phyloP scores from a whole-genome alignment of 2,888 invertebrate genomes.

The Xestia rhomboidea region DNA sequence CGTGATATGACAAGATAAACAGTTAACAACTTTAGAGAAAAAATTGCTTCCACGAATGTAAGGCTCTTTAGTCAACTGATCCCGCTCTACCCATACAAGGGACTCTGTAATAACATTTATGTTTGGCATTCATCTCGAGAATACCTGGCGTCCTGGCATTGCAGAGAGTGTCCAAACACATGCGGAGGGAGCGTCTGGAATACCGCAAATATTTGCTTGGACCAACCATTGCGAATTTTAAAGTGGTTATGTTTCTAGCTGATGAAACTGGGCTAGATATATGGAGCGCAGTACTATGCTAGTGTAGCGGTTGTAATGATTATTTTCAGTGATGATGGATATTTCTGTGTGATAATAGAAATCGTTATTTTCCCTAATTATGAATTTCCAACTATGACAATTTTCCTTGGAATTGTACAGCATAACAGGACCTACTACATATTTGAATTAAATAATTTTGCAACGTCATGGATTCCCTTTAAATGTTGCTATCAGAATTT shows the following conservation, averaged over 20 bases:
- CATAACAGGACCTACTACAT: not conserved
- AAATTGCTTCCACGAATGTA: constrained; percentile 39
- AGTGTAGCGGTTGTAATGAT: not conserved
- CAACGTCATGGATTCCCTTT: not conserved
- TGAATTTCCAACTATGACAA: not conserved
- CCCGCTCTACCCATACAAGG: constrained; percentile 26
- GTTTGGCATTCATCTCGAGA: constrained; percentile 60
- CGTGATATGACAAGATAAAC: constrained; percentile 18
- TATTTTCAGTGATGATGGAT: not conserved
- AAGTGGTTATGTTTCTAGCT: constrained; percentile 15
- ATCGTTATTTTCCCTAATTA: not conserved
- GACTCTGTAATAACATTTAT: constrained; percentile 59
- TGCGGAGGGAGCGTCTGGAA: constrained; percentile 22
- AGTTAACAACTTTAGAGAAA: not conserved
- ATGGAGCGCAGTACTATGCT: not conserved
- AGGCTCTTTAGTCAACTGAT: too few relatives aligned
- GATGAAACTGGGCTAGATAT: constrained; percentile 7
- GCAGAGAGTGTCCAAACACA: constrained; percentile 38
- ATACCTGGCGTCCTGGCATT: constrained; percentile 50
- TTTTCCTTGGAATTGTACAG: not conserved
- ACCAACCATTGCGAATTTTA: constrained; percentile 32
- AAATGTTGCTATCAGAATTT: not conserved
- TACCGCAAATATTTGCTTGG: constrained; percentile 52
- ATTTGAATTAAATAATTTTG: not conserved
- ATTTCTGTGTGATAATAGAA: not conserved